phyloP scores from a whole-genome alignment of 2,797 vertebrate species.

The Psittacula derbiana region DNA sequence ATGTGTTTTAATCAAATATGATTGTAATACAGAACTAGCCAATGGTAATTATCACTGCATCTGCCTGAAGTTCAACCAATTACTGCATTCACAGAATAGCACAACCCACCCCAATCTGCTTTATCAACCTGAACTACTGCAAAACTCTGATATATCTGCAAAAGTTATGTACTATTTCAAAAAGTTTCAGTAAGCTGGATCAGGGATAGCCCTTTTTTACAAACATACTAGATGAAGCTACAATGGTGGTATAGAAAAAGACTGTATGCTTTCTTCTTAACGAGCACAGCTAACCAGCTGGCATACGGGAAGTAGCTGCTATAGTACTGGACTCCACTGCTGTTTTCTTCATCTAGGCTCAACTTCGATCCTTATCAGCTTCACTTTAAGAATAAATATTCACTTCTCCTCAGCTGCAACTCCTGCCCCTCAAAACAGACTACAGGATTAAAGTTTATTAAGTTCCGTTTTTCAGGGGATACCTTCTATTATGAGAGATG shows the following conservation, averaged over 20 bases:
- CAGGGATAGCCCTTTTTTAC: neutral
- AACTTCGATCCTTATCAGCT: neutral
- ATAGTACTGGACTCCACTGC: neutral
- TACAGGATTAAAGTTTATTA: neutral
- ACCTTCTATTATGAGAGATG: neutral
- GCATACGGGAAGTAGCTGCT: neutral
- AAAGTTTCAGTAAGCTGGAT: neutral
- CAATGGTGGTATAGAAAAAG: neutral
- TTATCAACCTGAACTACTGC: neutral
- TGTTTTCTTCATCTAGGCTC: neutral
- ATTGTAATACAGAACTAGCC: neutral
- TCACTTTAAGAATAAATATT: neutral
- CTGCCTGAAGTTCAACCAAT: neutral
- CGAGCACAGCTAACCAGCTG: neutral
- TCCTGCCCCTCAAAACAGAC: neutral
- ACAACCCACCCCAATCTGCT: rapidly evolving
- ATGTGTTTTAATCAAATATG: neutral
- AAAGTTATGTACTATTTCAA: neutral
- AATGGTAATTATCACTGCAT: neutral
- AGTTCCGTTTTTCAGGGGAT: neutral
- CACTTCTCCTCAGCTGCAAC: neutral
- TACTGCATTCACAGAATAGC: neutral
- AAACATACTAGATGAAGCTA: neutral
- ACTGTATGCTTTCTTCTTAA: neutral
- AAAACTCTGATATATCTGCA: neutral